Base-by-base conservation (phyloP, 2,113 vertebrate genomes). In the Tetrao urogallus region DNA sequence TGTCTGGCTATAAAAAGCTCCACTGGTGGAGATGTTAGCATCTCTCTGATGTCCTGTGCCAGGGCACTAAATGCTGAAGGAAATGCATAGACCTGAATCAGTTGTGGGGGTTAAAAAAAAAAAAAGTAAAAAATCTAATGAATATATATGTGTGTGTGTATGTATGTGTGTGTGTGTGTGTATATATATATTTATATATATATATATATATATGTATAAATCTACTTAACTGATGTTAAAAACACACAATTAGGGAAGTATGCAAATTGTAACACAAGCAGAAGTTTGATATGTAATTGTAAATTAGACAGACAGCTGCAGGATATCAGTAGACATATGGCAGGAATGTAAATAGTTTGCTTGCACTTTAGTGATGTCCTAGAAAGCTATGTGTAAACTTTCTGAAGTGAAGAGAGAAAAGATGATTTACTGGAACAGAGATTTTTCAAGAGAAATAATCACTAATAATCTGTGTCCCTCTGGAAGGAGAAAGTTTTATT, bases 321-420 rank as follows among this genome's bases (percentile, higher is more conserved):
- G 60, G 70, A 72, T 95, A 80, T 83, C 28, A 47, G 43, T 79
- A 77, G 63, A 92, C 69, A 95, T 96, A 95, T 94, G 96, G 60
- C 66, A 93, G 80, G 73, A 75, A 90, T 94, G 65, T 93, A 96
- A 94, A 90, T 88, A 93, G 86, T 96, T 90, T 90, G 82, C 94
- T 95, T 4, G 8, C 89, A 86, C 86, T 94, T 88, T 36, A 48
- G 85, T 94, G 92, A 84, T 87, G 76, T 96, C 88, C 88, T 93
- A 82, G 84, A 91, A 95, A 88, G 87, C 94, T 96, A 92, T 67
- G 73, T 93, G 88, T 94, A 94, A 96, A 94, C 92, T 94, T 93
- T 88, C 82, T 56, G 57, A 93, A 93, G 92, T 69, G 92, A 89
- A 83, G 34, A 73, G 72, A 56, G 60, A 74, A 45, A 72, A 66